These are phyloP conservation scores for Pluvialis apricaria DNA, from an alignment of 2,113 vertebrate species.

Conservation along the genomic window DNA sequence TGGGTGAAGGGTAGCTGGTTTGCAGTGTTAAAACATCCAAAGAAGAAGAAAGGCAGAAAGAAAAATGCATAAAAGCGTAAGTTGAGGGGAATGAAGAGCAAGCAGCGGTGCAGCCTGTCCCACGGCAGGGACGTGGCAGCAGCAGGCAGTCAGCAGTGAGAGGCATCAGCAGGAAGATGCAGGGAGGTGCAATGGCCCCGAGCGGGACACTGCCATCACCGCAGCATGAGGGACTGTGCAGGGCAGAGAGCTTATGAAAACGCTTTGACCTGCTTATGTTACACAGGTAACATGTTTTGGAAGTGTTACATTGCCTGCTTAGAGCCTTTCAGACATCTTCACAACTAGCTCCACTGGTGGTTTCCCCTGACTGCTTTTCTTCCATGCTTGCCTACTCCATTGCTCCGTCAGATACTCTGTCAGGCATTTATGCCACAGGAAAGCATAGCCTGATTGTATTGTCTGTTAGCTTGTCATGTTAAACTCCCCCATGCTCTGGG, in stretches of 20 bases:
- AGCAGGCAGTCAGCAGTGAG: neutral
- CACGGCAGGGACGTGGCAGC: neutral
- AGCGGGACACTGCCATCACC: neutral
- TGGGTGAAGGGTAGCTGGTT: neutral
- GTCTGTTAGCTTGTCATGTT: rapidly evolving
- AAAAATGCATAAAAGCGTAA: neutral
- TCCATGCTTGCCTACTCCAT: neutral
- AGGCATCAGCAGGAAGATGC: neutral
- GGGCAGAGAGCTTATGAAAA: neutral
- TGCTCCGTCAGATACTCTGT: neutral
- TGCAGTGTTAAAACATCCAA: neutral
- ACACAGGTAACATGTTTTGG: neutral
- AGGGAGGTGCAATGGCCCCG: neutral
- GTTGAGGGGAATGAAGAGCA: neutral
- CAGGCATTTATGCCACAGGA: neutral
- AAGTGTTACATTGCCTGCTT: neutral
- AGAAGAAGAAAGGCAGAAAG: neutral
- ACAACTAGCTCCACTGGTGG: neutral
- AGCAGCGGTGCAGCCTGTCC: neutral
- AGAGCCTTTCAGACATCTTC: neutral
- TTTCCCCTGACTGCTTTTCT: neutral
- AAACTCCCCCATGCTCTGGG: neutral
- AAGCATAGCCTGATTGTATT: neutral
- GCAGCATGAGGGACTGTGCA: no score
- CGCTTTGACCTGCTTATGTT: rapidly evolving